phyloP scores from a whole-genome alignment of 2,797 vertebrate species.

The Labroides dimidiatus region DNA sequence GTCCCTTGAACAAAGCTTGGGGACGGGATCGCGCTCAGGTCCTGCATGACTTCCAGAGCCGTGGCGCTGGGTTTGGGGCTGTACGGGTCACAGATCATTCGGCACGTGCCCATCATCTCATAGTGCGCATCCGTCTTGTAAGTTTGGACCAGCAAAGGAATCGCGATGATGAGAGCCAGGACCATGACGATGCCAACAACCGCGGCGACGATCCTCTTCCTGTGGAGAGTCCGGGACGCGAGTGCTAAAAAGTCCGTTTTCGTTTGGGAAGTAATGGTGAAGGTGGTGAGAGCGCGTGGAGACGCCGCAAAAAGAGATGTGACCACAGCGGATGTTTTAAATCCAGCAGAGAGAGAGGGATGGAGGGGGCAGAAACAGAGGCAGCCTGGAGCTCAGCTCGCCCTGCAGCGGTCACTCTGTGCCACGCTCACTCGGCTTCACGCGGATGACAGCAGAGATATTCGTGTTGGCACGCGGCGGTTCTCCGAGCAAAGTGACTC shows the following conservation, averaged over 20 bases:
- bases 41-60: conserved; percentile 89
- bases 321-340: conserved; percentile 22
- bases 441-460: conserved; percentile 50
- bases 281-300: conserved; percentile 62
- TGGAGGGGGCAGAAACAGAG: neutral
- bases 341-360: neutral
- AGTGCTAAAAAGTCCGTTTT: conserved; percentile 86
- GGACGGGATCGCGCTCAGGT: conserved; percentile 85
- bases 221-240: conserved; percentile 86
- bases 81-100: conserved; percentile 95
- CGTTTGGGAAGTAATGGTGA: conserved; percentile 88
- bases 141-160: conserved; percentile 87
- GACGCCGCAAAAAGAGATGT: conserved; percentile 40
- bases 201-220: conserved; percentile 84
- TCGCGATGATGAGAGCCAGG: conserved; percentile 85
- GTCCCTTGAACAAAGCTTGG: conserved; percentile 87
- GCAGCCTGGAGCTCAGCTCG: conserved; percentile 34
- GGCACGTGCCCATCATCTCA: conserved; percentile 94
- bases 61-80: conserved; percentile 83
- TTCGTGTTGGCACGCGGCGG: conserved; percentile 55
- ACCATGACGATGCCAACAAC: conserved; percentile 87
- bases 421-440: conserved; percentile 62
- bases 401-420: conserved; percentile 54
- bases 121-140: conserved; percentile 87
- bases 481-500: conserved; percentile 24